These are phyloP conservation scores for Serripes groenlandicus DNA, from an alignment of 2,888 invertebrate genomes.

Conservation along the genomic window DNA sequence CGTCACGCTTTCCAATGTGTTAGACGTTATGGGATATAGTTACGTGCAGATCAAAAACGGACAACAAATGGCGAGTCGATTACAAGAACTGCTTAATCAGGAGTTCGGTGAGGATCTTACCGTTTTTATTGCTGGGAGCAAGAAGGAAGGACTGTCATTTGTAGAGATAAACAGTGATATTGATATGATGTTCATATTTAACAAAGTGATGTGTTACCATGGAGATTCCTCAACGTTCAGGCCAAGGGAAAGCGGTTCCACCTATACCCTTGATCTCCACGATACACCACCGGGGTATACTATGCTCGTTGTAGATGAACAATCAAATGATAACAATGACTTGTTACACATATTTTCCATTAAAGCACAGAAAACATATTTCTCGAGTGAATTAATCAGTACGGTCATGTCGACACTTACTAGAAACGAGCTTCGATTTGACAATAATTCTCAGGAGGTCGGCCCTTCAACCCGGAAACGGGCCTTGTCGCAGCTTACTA, in stretches of 20 bases:
- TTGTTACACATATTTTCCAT: background rate
- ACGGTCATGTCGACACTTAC: background rate
- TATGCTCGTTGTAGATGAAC: background rate
- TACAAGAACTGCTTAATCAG: background rate
- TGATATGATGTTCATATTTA: background rate
- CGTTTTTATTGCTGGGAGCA: background rate
- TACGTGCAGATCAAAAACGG: background rate
- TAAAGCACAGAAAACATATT: background rate
- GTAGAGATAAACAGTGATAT: background rate
- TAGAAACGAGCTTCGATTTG: too few species aligned
- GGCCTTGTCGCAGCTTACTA: background rate
- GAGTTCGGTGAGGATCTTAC: background rate
- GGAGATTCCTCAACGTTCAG: too few species aligned
- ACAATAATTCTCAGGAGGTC: background rate
- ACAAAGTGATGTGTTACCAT: background rate
- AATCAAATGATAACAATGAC: background rate
- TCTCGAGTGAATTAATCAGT: background rate
- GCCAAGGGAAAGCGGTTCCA: background rate
- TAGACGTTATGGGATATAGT: conserved; percentile 9
- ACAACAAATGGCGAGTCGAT: background rate
- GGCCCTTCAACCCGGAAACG: background rate
- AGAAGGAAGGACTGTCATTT: conserved; percentile 9
- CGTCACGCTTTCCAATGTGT: background rate
- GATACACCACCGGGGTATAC: background rate
- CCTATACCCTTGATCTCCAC: background rate